phyloP scores from a whole-genome alignment of 2,888 invertebrate species.

The Drosophila aldrichi region DNA sequence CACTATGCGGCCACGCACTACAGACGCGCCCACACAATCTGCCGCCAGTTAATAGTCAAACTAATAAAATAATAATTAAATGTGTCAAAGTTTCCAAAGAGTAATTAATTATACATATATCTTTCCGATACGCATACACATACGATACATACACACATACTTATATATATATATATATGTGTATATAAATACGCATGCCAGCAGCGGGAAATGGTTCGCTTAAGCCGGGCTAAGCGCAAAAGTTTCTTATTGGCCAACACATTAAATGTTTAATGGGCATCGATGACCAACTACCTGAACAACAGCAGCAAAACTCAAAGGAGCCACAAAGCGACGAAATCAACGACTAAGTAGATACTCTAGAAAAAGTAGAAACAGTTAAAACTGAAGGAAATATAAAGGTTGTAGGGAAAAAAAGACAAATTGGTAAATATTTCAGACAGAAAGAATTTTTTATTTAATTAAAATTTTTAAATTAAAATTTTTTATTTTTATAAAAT shows the following conservation, averaged over 20 bases:
- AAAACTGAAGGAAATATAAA: neutral
- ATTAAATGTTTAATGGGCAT: conserved; percentile 65
- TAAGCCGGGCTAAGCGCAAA: conserved; percentile 48
- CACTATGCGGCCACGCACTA: conserved; percentile 31
- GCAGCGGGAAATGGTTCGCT: conserved; percentile 14
- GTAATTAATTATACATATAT: conserved; percentile 79
- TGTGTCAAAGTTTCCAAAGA: conserved; percentile 76
- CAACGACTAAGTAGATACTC: conserved; percentile 3
- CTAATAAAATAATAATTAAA: conserved; percentile 82
- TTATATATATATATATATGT: no score
- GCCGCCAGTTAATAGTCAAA: conserved; percentile 55
- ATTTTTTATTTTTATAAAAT: no score
- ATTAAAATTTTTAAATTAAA: no score
- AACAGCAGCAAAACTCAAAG: conserved; percentile 27
- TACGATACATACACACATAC: conserved; percentile 1
- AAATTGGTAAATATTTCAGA: no score
- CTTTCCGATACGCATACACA: conserved; percentile 11
- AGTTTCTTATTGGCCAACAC: conserved; percentile 61
- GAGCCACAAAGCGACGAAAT: neutral
- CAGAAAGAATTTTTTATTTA: no score
- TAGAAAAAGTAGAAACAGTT: neutral
- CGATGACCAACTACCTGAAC: conserved; percentile 57
- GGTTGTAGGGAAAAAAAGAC: no score
- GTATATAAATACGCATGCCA: conserved; percentile 3
- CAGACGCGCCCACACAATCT: conserved; percentile 27